Conservation (phyloP, 2,113 vertebrate species). For the Saimiri boliviensis region DNA sequence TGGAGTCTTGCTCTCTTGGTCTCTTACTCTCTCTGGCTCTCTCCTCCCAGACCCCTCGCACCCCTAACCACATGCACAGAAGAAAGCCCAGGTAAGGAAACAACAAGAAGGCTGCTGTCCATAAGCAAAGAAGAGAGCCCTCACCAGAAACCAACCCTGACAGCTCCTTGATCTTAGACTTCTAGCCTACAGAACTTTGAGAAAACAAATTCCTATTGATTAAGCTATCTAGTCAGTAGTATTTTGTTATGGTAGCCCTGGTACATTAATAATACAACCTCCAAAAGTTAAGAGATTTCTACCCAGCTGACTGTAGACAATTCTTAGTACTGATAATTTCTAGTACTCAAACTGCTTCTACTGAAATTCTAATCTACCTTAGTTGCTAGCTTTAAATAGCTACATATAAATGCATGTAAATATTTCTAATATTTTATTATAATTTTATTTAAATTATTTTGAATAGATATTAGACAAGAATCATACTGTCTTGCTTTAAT, state of each 20-base stretch:
- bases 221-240: neutral
- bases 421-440: neutral
- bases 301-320: neutral
- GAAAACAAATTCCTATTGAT: neutral
- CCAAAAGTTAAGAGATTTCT: neutral
- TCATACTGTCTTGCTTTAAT: neutral
- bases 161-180: neutral
- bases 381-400: neutral
- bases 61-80: neutral
- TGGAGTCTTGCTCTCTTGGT: neutral
- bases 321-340: constrained; percentile 26
- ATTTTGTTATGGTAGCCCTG: neutral
- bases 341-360: neutral
- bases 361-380: neutral
- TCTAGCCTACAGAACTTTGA: neutral
- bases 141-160: neutral
- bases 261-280: neutral
- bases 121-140: neutral
- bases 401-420: neutral
- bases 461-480: neutral
- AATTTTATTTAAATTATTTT: constrained; percentile 41
- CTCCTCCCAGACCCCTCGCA: neutral
- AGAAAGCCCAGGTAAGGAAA: neutral
- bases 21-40: neutral
- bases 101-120: neutral